phyloP scores from a whole-genome alignment of 2,888 invertebrate species.

The Athetis lepigone region DNA sequence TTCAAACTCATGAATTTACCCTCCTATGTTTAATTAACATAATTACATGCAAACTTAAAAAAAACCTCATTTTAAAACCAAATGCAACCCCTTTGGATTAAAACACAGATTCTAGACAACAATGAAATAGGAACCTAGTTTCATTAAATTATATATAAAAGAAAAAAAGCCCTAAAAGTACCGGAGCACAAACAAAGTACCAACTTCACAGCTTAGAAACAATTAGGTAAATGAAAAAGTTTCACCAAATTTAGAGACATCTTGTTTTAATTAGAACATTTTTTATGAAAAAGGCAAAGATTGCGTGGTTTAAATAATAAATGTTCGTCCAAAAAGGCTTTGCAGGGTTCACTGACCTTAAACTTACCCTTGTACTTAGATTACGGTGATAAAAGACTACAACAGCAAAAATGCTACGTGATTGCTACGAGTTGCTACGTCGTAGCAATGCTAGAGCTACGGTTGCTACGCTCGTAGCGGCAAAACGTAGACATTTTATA shows the following conservation, averaged over 20 bases:
- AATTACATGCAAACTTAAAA: too few species aligned
- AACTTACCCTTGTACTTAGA: neutral
- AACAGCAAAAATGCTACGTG: neutral
- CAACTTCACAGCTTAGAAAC: slow-evolving; percentile 27
- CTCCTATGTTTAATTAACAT: too few species aligned
- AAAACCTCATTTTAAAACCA: too few species aligned
- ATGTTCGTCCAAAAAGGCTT: neutral
- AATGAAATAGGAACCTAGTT: neutral
- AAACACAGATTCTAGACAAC: neutral
- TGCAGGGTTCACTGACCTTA: neutral
- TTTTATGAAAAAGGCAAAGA: slow-evolving; percentile 18
- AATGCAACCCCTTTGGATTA: slow-evolving; percentile 1
- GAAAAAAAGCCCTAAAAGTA: slow-evolving; percentile 5
- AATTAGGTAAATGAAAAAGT: slow-evolving; percentile 41
- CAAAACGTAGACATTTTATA: too few species aligned
- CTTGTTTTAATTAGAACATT: slow-evolving; percentile 37
- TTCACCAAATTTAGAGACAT: slow-evolving; percentile 10
- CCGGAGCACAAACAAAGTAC: slow-evolving; percentile 24
- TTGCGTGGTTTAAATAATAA: slow-evolving; percentile 5
- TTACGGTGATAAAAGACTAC: too few species aligned
- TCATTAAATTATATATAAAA: slow-evolving; percentile 8
- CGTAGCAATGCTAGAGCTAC: slow-evolving; percentile 6
- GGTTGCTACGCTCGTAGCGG: neutral
- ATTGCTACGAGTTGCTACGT: slow-evolving; percentile 13
- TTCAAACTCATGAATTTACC: too few species aligned